Base-by-base conservation (phyloP, 1,140 invertebrate species). In the Copidosoma floridanum region DNA sequence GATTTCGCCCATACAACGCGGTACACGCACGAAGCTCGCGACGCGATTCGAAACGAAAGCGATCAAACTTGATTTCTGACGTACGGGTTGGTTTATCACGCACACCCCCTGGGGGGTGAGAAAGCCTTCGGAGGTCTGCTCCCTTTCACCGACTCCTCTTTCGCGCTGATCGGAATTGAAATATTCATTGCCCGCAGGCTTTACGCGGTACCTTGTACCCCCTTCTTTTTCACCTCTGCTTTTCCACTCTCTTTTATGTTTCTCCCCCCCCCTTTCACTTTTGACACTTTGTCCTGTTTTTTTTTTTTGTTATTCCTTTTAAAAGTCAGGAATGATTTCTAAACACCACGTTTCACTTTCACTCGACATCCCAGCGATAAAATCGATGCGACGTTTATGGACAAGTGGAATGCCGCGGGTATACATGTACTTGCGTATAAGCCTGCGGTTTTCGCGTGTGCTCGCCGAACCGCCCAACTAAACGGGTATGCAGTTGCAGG, bases 341-440 rank as follows among this genome's bases (percentile, higher is more conserved):
- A n/a, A n/a, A n/a, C n/a, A n/a, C n/a, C n/a, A n/a, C n/a, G n/a
- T n/a, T n/a, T n/a, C n/a, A n/a, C n/a, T n/a, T n/a, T n/a, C n/a
- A n/a, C n/a, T n/a, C n/a, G n/a, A n/a, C n/a, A n/a, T n/a, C n/a
- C n/a, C n/a, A n/a, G n/a, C n/a, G n/a, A n/a, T n/a, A n/a, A n/a
- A n/a, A n/a, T n/a, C n/a, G n/a, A n/a, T n/a, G n/a, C n/a, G n/a
- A n/a, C n/a, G n/a, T n/a, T n/a, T n/a, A n/a, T n/a, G n/a, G n/a
- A n/a, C n/a, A n/a, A n/a, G n/a, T n/a, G n/a, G n/a, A n/a, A n/a
- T n/a, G n/a, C n/a, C 51, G 48, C 47, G 54, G 43, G 44, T 52
- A 57, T 64, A 46, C 40, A 38, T 23, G 48, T 41, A 55, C 43
- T 44, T 61, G 44, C 57, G 47, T 16, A 57, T 47, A 53, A 66